phyloP scores from a whole-genome alignment of 1,140 invertebrate genomes.

The Cydia splendana region DNA sequence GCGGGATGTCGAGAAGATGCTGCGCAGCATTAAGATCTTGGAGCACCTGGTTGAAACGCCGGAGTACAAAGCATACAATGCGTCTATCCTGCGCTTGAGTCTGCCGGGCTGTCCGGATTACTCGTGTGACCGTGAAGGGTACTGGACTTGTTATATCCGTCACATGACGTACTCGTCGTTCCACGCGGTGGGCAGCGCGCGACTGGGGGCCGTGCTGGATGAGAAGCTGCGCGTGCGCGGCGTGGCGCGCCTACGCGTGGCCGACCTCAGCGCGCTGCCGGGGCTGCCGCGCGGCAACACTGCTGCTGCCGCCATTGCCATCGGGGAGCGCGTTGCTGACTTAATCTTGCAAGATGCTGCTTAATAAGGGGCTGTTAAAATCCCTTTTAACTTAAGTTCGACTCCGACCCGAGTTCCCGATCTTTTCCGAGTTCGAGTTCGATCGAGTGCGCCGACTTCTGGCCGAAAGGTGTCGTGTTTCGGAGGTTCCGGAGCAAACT shows the following conservation, averaged over 20 bases:
- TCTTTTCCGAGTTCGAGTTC: too few species aligned
- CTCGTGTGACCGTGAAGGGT: slow-evolving; percentile 44
- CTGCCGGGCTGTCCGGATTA: slow-evolving; percentile 42
- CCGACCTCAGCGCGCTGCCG: slow-evolving; percentile 72
- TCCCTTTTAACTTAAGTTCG: too few species aligned
- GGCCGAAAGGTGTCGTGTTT: too few species aligned
- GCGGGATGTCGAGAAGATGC: slow-evolving; percentile 81
- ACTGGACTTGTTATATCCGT: slow-evolving; percentile 72
- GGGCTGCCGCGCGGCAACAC: slow-evolving; percentile 64
- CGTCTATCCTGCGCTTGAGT: slow-evolving; percentile 41
- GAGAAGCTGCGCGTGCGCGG: slow-evolving; percentile 63
- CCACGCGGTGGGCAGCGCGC: slow-evolving; percentile 69
- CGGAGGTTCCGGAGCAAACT: too few species aligned
- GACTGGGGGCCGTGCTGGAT: slow-evolving; percentile 54
- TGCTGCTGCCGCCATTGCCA: slow-evolving; percentile 57
- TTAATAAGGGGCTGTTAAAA: too few species aligned
- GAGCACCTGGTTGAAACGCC: slow-evolving; percentile 79
- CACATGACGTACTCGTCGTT: slow-evolving; percentile 74
- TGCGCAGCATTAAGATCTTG: slow-evolving; percentile 80
- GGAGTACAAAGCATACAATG: slow-evolving; percentile 69
- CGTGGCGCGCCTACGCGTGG: slow-evolving; percentile 68
- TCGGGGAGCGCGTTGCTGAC: slow-evolving; percentile 82
- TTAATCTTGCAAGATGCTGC: slow-evolving; percentile 68
- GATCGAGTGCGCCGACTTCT: too few species aligned
- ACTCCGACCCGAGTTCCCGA: too few species aligned